Conservation (phyloP, 2,113 vertebrate genomes). For the Dipodomys stephensi region DNA sequence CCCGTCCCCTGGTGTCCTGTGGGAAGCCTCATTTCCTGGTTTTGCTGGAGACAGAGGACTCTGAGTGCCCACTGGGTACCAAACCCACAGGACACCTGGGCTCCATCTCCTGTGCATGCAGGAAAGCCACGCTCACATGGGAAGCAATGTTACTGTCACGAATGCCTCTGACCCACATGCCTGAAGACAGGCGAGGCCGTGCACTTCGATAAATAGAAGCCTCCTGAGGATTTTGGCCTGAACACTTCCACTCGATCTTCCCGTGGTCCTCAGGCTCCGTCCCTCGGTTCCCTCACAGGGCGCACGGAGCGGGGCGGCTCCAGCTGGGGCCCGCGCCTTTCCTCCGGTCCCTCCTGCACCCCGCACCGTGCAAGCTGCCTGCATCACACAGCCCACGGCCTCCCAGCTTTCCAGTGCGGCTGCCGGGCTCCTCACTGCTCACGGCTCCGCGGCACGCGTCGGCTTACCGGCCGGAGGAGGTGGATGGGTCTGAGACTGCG, state of each 20-base stretch:
- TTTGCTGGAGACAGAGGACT: background rate
- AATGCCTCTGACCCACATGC: rapidly evolving
- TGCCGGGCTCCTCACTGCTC: background rate
- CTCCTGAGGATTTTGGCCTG: background rate
- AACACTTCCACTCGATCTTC: too few relatives aligned
- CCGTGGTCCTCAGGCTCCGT: too few relatives aligned
- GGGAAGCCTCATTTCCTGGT: too few relatives aligned
- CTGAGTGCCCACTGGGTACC: background rate
- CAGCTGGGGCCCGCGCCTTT: too few relatives aligned
- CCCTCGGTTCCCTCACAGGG: too few relatives aligned
- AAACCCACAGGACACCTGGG: rapidly evolving
- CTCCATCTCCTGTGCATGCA: rapidly evolving
- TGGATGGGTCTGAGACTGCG: constrained; percentile 93
- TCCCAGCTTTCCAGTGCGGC: too few relatives aligned
- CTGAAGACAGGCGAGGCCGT: rapidly evolving
- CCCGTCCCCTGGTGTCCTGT: too few relatives aligned
- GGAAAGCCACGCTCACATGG: rapidly evolving
- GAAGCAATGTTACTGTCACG: rapidly evolving
- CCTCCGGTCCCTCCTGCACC: too few relatives aligned
- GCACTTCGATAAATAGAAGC: rapidly evolving
- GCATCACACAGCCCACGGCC: rapidly evolving
- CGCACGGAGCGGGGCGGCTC: too few relatives aligned
- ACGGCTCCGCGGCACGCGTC: rapidly evolving
- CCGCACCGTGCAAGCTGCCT: too few relatives aligned
- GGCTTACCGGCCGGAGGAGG: constrained; percentile 92